Evolutionary conservation across 2,113 vertebrate species (phyloP).

Genomic region (Notarius quadriscutis): DNA sequence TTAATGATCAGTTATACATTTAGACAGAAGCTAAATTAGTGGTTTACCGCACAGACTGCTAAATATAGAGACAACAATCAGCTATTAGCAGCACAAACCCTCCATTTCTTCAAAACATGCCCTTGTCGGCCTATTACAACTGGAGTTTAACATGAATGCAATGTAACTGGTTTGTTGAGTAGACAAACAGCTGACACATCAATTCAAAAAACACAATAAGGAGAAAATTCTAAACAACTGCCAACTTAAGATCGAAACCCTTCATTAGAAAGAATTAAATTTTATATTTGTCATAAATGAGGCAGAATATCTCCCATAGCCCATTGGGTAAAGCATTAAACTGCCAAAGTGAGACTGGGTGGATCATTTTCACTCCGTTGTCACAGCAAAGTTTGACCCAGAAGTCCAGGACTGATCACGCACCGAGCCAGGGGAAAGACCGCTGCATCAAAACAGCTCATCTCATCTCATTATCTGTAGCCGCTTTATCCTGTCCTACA

Average conservation of each 20-base stretch:
- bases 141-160: neutral
- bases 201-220: neutral
- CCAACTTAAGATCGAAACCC: neutral
- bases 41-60: neutral
- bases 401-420: conserved; percentile 57
- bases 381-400: conserved; percentile 12
- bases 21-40: neutral
- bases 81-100: neutral
- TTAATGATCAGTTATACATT: neutral
- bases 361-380: conserved; percentile 3
- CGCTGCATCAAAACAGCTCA: neutral
- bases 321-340: neutral
- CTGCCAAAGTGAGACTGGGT: neutral
- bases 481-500: too few species aligned
- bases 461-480: too few species aligned
- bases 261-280: neutral
- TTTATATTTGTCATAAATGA: neutral
- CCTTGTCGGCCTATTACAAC: neutral
- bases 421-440: conserved; percentile 49
- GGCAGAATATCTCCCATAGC: neutral
- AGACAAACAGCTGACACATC: neutral
- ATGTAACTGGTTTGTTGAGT: conserved; percentile 3
- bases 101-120: neutral
- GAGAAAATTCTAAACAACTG: conserved; percentile 3
- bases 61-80: neutral